Percentiles rank a stretch among this genome's conserved stretches.
These are phyloP conservation scores for Peromyscus melanophrys DNA, from an alignment of 2,797 vertebrate genomes.

Conservation along the genomic window DNA sequence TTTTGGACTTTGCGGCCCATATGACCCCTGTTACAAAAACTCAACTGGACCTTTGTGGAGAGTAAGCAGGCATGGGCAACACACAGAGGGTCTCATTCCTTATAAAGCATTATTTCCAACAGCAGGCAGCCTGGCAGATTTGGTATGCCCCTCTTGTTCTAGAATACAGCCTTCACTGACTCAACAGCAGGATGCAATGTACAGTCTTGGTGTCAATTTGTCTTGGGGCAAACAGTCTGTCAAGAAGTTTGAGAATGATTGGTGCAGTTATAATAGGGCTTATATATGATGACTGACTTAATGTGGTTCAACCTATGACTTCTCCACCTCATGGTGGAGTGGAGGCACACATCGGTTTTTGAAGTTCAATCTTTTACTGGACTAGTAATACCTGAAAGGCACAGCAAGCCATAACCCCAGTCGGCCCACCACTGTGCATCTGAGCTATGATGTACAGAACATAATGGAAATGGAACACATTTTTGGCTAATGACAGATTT, in stretches of 20 bases:
- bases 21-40: background rate
- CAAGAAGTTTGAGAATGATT: background rate
- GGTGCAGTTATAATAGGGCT: background rate
- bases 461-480: background rate
- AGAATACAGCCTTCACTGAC: background rate
- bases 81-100: background rate
- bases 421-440: background rate
- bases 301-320: background rate
- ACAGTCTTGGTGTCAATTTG: background rate
- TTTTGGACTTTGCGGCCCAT: background rate
- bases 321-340: background rate
- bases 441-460: background rate
- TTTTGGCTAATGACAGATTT: background rate
- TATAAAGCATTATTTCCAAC: conserved; percentile 22
- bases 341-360: background rate
- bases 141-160: background rate
- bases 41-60: conserved; percentile 8
- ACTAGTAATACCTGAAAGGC: background rate
- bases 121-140: background rate
- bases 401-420: too few species aligned
- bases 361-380: background rate
- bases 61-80: background rate
- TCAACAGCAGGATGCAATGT: background rate
- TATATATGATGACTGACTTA: background rate
- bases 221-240: background rate